A percentile compares a stretch with the other conserved stretches of the same genome.
These are phyloP conservation scores for Bellardia bayeri DNA, from an alignment of 2,888 invertebrate species.

Conservation along the genomic window DNA sequence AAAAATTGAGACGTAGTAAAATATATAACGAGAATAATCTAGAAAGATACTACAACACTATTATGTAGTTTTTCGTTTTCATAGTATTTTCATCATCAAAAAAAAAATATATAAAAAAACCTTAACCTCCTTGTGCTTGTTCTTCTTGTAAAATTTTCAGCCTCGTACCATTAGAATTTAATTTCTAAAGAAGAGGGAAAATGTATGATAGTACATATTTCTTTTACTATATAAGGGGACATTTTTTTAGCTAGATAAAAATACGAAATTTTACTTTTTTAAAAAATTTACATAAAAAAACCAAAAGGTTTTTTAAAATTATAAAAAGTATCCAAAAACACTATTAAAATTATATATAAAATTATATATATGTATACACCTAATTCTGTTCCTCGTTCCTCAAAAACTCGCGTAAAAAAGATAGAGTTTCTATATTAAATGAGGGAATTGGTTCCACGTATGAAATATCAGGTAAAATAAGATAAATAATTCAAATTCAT, in stretches of 20 bases:
- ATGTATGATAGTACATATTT: not conserved
- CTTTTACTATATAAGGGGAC: not conserved
- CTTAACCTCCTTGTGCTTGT: slow-evolving; percentile 49
- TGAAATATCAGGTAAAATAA: too few relatives aligned
- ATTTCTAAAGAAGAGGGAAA: not conserved
- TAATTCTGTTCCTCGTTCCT: too few relatives aligned
- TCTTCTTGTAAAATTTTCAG: not conserved
- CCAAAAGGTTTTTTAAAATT: too few relatives aligned
- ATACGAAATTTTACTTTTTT: too few relatives aligned
- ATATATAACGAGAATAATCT: slow-evolving; percentile 53
- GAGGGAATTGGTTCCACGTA: too few relatives aligned
- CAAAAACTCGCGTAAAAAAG: too few relatives aligned
- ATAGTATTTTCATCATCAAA: slow-evolving; percentile 22
- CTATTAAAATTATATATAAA: too few relatives aligned
- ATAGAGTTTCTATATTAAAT: too few relatives aligned
- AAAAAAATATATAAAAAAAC: slow-evolving; percentile 16
- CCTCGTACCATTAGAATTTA: slow-evolving; percentile 8
- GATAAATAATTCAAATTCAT: too few relatives aligned
- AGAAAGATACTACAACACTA: slow-evolving; percentile 3
- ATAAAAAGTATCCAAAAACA: too few relatives aligned
- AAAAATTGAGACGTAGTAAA: slow-evolving; percentile 62
- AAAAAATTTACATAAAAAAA: too few relatives aligned
- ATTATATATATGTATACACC: too few relatives aligned
- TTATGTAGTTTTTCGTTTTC: slow-evolving; percentile 29
- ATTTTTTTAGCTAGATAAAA: not conserved